phyloP scores from a whole-genome alignment of 2,888 invertebrate genomes.

The Drosophila infuscata region DNA sequence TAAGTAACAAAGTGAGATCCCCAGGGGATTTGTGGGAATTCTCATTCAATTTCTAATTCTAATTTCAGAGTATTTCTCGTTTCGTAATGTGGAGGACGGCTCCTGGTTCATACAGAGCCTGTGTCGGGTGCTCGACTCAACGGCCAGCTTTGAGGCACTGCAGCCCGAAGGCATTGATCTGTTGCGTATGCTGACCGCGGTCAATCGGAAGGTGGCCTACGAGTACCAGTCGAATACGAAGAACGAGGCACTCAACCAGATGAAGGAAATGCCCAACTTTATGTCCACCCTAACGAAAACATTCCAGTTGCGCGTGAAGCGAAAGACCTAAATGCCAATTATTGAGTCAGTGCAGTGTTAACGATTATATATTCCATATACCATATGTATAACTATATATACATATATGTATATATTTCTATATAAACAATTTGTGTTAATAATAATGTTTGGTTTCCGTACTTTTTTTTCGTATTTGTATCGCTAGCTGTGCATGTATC shows the following conservation, averaged over 20 bases:
- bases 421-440: slow-evolving; percentile 29
- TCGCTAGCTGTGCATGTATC: slow-evolving; percentile 22
- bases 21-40: too few relatives aligned
- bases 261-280: slow-evolving; percentile 90
- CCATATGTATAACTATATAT: neutral
- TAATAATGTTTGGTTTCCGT: slow-evolving; percentile 41
- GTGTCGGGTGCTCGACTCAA: slow-evolving; percentile 86
- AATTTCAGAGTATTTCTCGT: slow-evolving; percentile 87
- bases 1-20: slow-evolving; percentile 70
- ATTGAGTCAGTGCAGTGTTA: slow-evolving; percentile 26
- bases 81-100: slow-evolving; percentile 88
- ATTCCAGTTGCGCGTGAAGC: slow-evolving; percentile 85
- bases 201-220: slow-evolving; percentile 88
- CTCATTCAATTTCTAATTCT: neutral
- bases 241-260: slow-evolving; percentile 85
- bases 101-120: slow-evolving; percentile 91
- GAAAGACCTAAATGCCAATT: slow-evolving; percentile 29
- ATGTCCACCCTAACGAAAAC: slow-evolving; percentile 88
- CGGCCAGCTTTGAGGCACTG: slow-evolving; percentile 83
- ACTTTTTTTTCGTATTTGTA: slow-evolving; percentile 3
- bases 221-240: slow-evolving; percentile 87
- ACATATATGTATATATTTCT: neutral
- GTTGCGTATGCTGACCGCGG: slow-evolving; percentile 88
- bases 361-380: neutral
- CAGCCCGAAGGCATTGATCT: slow-evolving; percentile 86